Evolutionary conservation across 2,888 invertebrate species (phyloP), one percentile per base, ranked within the genome.

Genomic region (Thalpophila matura): DNA sequence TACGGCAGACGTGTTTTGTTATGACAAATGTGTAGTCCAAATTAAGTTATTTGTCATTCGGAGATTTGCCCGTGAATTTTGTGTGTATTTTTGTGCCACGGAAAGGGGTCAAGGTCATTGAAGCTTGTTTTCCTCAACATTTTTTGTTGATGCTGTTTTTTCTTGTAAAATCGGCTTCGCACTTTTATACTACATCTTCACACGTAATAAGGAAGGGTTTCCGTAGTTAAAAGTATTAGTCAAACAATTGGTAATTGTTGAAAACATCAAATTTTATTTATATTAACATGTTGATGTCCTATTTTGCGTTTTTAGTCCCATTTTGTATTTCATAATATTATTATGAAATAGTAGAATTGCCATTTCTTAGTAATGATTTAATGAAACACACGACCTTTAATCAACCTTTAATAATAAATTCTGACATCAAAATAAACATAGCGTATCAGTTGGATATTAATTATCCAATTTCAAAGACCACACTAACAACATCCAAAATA

Each of bases 41-140:
- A 58, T 57, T 50, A 63, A 31, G 38, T 55, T 38, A 70, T 66
- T 68, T 63, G 47, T 71, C 58, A 56, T 18, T 6, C 5, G 27
- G 6, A 27, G 58, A 43, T 26, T 35, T 26, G 38, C 22, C 55
- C 55, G 35, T 47, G 38, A 57, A 62, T 53, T 40, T 37, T 16
- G n/a, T 47, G 22, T 50, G 10, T 56, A 54, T 50, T 57, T 50
- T 46, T 37, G 18, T 38, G 24, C 2, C 35, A 24, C n/a, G 20
- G 26, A 37, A 60, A 35, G 37, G 18, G 55, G 57, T 62, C 55
- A 68, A 57, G 62, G 55, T 62, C 74, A 24, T 1, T 16, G 12
- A 9, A 7, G 14, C 4, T 26, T 33, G 27, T 69, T 55, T 50
- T 46, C 54, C 38, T 50, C 20, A 3, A 20, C n/a, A 24, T 9